Evolutionary conservation across 1,140 invertebrate genomes (phyloP), one percentile per base, ranked within the genome.

Genomic region (Eriosoma lanigerum): DNA sequence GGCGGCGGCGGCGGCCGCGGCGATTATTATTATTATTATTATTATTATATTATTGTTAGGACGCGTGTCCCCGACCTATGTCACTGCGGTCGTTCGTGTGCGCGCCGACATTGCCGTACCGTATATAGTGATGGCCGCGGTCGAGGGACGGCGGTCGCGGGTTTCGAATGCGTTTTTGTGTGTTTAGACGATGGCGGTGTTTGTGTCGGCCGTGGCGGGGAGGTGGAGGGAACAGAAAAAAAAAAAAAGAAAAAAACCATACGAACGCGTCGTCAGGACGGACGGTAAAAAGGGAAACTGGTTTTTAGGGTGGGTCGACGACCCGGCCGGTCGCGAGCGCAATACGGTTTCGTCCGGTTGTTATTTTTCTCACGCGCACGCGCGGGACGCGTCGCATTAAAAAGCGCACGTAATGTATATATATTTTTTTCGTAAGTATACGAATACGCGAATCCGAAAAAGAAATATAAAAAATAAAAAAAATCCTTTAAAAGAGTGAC

Each of bases 271-370:
- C n/a, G n/a, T n/a, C n/a, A 19, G 19, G 32, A 50, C 68, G 38
- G 46, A 46, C 24, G 19, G 48, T n/a, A n/a, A 76, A 76, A 60
- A 76, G 73, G 56, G 68, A 66, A 68, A 78, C 82, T 62, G 82
- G 62, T 66, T 82, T 62, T 66, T 81, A 32, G 52, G 46, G 54
- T 62, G 66, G 58, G 46, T 82, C 56, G 72, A 50, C 82, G 81
- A 76, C 73, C 52, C 52, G 3, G 50, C 21, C 26, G 52, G 24
- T 5, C 48, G 48, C 12, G 21, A 24, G 70, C 12, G 21, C 29
- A 62, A 17, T 72, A 50, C 44, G 68, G 70, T 73, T 56, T 32
- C 50, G 48, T 52, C 46, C 60, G 58, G n/a, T 9, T n/a, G 56
- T 58, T 26, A 38, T 24, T 26, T 62, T 24, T 26, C 32, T 3